Percentiles rank a stretch among this genome's conserved stretches.
phyloP scores from a whole-genome alignment of 2,113 vertebrate genomes.

The Plestiodon gilberti region DNA sequence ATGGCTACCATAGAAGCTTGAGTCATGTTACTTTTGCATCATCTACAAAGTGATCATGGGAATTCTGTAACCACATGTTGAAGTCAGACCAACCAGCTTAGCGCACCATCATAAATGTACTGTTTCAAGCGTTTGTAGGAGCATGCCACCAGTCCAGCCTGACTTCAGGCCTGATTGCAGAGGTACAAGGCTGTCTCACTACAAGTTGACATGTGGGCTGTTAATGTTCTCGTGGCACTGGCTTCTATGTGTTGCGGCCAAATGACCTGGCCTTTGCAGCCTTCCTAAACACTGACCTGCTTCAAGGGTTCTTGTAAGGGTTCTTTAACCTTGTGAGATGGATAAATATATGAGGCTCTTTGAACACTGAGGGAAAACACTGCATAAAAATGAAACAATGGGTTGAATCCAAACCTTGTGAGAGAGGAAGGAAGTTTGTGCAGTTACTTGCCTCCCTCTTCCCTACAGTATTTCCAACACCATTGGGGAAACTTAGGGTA shows the following conservation, averaged over 20 bases:
- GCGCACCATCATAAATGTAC: no score
- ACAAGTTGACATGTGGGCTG: background rate
- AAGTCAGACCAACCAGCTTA: background rate
- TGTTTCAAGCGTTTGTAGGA: background rate
- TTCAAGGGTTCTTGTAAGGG: background rate
- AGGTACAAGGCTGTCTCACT: background rate
- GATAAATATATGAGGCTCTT: background rate
- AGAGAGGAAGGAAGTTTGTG: no score
- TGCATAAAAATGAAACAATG: no score
- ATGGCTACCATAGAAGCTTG: background rate
- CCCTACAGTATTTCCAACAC: no score
- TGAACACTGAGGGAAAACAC: no score
- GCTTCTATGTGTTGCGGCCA: no score
- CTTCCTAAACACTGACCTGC: background rate
- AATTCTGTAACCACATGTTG: background rate
- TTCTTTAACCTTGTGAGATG: background rate
- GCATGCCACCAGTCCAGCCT: background rate
- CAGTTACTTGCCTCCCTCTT: no score
- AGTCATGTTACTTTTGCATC: background rate
- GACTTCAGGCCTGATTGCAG: background rate
- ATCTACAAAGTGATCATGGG: background rate
- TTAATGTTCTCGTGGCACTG: background rate
- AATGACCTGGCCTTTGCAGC: background rate
- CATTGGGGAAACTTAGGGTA: no score
- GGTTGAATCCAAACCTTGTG: no score